Base-by-base conservation (phyloP, 1,140 invertebrate genomes). In the Drosophila truncata region DNA sequence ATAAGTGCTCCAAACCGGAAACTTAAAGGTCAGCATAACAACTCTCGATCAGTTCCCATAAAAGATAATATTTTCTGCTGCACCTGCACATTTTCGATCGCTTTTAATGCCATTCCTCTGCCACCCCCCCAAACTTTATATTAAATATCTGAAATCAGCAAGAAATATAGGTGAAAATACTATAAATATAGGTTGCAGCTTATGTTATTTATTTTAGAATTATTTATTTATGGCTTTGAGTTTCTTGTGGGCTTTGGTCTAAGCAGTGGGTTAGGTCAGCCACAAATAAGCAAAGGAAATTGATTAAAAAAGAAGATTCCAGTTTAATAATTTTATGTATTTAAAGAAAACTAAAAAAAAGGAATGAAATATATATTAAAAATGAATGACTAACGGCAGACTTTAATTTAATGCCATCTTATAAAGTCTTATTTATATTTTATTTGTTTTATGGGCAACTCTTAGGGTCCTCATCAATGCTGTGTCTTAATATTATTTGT, bases 21-120 rank as follows among this genome's bases (percentile, higher is more conserved):
- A 39, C 60, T 6, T 63, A n/a, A 50, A 64, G 65, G 59, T 49
- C 65, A 65, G 44, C 59, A 47, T 3, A 46, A 29, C 11, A 10
- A 35, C 31, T 35, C 50, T 54, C 18, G 14, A 54, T 23, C 5
- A 31, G 31, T 54, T 54, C 50, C 50, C 31, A 54, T 54, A 14
- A 9, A 54, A 23, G 16, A 16, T 23, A 11, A 35, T 35, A 23
- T 3, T 23, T 16, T 37, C 23, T 10, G 50, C 50, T 35, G 31
- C 2, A 20, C 31, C 23, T 54, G 18, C 3, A n/a, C 13, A 37
- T 54, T 50, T 54, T 23, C 14, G 16, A 35, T 16, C 13, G 31
- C 20, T 25, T 54, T 18, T 49, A 11, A 47, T 47, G 46, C 9
- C 23, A 18, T 49, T 49, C 25, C 6, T 31, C 5, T 23, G 50